Evolutionary conservation across 2,888 invertebrate genomes (phyloP), one percentile per base, ranked within the genome.

Genomic region (Sphecodes monilicornis): DNA sequence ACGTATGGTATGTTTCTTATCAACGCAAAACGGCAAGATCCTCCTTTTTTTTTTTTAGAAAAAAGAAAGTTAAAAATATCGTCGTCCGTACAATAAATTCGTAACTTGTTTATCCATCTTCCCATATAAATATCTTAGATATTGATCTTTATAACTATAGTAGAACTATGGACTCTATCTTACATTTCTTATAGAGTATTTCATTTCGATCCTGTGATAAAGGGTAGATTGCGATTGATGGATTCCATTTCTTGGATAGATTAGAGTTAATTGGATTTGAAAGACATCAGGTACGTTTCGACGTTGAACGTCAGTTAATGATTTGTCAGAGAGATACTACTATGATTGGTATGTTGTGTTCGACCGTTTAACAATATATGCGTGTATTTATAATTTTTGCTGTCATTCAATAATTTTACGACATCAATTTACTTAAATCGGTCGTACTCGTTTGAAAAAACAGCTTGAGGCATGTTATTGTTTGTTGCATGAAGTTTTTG

Each of bases 201-300:
- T 77, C 75, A 66, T 77, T 77, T 86, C 76, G 70, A 73, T 78
- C 70, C 68, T 73, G 60, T 86, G 76, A 75, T 57, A 76, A 46
- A 69, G 73, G 64, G 57, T 74, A 76, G 57, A 78, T 60, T 32
- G 50, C 57, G 68, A 46, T 79, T 72, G 22, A 66, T 72, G 66
- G 46, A 69, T 81, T 41, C 26, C 29, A 22, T 43, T 69, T 66
- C 68, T 43, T 50, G 71, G 64, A 64, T 57, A 68, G 70, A 78
- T 82, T 88, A 85, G 64, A 81, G 83, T 86, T 87, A 87, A 76
- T 78, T 85, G 84, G 80, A 77, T 85, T 90, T 89, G 89, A 90
- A 90, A 90, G 90, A 90, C 90, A 89, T 90, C 90, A 90, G 91
- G 90, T 90, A 90, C 91, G 74, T 86, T 88, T 90, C 84, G 86